Conservation (phyloP, 1,140 invertebrate species). For the Trichoplusia ni region DNA sequence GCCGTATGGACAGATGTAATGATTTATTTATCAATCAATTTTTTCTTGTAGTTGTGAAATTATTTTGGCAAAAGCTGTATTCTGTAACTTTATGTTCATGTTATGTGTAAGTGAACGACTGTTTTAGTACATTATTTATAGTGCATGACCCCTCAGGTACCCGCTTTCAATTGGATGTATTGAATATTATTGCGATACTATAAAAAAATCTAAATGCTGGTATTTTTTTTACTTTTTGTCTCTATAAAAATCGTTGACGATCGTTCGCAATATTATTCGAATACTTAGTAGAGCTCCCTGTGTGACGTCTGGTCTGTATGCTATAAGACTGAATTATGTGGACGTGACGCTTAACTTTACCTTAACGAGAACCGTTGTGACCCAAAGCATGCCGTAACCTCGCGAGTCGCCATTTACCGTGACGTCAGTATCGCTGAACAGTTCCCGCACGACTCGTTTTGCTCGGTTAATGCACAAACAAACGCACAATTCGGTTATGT, state of each 20-base stretch:
- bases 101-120: constrained; percentile 24
- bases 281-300: not conserved
- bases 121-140: constrained; percentile 11
- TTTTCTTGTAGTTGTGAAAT: constrained; percentile 18
- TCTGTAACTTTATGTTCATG: constrained; percentile 9
- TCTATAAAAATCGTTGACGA: no score
- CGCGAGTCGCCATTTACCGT: not conserved
- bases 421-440: not conserved
- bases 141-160: constrained; percentile 13
- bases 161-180: not conserved
- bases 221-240: no score
- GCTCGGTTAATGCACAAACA: constrained; percentile 12
- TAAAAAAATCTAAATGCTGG: not conserved
- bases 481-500: constrained; percentile 21
- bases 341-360: constrained; percentile 42
- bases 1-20: constrained; percentile 1
- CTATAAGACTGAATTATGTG: constrained; percentile 48
- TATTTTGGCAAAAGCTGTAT: constrained; percentile 17
- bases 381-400: constrained; percentile 24
- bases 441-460: constrained; percentile 11
- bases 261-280: constrained; percentile 11
- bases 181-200: constrained; percentile 6
- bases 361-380: not conserved
- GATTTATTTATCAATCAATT: constrained; percentile 7
- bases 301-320: constrained; percentile 37